Base-by-base conservation (phyloP, 2,797 vertebrate genomes). In the Erpetoichthys calabaricus region DNA sequence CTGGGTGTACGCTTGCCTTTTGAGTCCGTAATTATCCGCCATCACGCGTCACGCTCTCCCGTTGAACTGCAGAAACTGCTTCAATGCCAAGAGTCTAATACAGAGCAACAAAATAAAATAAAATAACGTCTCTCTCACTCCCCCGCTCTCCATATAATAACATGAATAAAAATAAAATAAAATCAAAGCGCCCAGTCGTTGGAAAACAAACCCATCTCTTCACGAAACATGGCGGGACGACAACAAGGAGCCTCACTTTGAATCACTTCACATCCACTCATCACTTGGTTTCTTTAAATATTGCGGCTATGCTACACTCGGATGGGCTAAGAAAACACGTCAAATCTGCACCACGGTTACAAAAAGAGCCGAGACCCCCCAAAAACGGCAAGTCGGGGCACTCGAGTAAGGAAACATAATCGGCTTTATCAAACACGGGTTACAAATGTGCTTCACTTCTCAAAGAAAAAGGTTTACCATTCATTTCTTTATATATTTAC, bases 291-390 rank as follows among this genome's bases (percentile, higher is more conserved):
- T 73, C 83, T 81, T 79, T 80, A 80, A 85, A 79, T 86, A 87
- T 83, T 87, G 83, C 84, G 85, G 83, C 84, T 85, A 84, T 85
- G 84, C 83, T 86, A 84, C 79, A 79, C 75, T 70, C 83, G 68
- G 70, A 83, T 81, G 83, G 76, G 79, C 80, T 85, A 80, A 81
- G 79, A 86, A 81, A 81, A 85, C 77, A 80, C 82, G 79, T 25
- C 25, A 82, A 75, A 78, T 82, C 70, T 81, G 83, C 80, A 84
- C 80, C 78, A 85, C 82, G 78, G 75, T 82, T 84, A 85, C 81
- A 81, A 86, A 70, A 61, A 59, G 47, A 84, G 83, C 25, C 25
- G 25, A 25, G 25, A 25, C 25, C 25, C 25, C 25, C 25, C 25
- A 25, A 25, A 25, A 25, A 25, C 2, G 25, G 25, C 25, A 25